Evolutionary conservation across 2,113 vertebrate genomes (phyloP).

Genomic region (Apeltes quadracus): DNA sequence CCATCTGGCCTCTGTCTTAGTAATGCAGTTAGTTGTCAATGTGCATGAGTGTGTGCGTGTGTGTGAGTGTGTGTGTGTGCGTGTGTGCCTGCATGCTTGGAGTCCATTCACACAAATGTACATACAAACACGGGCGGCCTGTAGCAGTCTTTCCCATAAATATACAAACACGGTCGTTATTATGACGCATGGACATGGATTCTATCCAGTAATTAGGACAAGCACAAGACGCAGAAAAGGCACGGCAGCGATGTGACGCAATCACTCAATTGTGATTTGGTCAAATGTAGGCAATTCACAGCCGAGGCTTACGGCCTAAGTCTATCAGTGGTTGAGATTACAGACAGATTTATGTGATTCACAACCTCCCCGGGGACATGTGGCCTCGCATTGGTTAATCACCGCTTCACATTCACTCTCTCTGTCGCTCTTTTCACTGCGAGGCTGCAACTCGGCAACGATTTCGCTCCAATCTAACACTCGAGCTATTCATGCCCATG

Average conservation of each 20-base stretch:
- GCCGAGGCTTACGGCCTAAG: conserved; percentile 71
- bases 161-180: conserved; percentile 52
- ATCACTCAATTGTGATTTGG: conserved; percentile 68
- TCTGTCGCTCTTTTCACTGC: conserved; percentile 48
- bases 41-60: conserved; percentile 44
- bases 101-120: conserved; percentile 43
- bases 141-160: conserved; percentile 40
- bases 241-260: conserved; percentile 40
- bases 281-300: conserved; percentile 78
- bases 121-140: conserved; percentile 57
- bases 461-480: conserved; percentile 49
- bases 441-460: conserved; percentile 44
- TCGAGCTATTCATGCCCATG: conserved; percentile 23
- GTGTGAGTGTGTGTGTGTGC: not conserved
- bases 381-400: conserved; percentile 74
- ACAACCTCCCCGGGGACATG: conserved; percentile 67
- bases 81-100: not conserved
- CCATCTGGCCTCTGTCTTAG: conserved; percentile 77
- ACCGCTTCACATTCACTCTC: conserved; percentile 71
- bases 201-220: conserved; percentile 61
- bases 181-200: conserved; percentile 55
- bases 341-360: conserved; percentile 80
- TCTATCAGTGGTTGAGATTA: conserved; percentile 81
- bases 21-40: conserved; percentile 68
- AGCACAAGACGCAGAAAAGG: conserved; percentile 37